Conservation (phyloP, 2,888 invertebrate species). For the Agriotes lineatus region DNA sequence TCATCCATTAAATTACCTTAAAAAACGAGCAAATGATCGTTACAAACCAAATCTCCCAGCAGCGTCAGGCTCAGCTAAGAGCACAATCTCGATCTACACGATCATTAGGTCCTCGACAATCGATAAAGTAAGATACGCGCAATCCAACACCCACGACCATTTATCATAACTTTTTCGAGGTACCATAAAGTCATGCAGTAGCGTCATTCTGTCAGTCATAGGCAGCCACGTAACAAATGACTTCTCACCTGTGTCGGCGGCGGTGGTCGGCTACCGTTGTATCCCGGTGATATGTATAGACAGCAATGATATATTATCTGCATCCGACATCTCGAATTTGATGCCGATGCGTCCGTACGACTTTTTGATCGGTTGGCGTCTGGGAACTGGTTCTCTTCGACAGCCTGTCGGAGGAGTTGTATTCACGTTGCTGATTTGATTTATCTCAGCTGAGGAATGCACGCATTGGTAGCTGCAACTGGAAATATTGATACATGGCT, state of each 20-base stretch:
- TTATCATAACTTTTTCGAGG: conserved; percentile 46
- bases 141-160: conserved; percentile 41
- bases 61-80: no score
- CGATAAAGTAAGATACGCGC: conserved; percentile 7
- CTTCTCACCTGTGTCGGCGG: conserved; percentile 48
- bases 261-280: conserved; percentile 37
- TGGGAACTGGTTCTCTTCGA: conserved; percentile 16
- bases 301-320: conserved; percentile 51
- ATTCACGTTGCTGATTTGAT: no score
- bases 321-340: conserved; percentile 46
- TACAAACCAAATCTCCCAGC: no score
- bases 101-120: conserved; percentile 13
- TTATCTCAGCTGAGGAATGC: no score
- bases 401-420: no score
- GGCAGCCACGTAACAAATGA: conserved; percentile 49
- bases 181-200: conserved; percentile 50
- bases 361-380: conserved; percentile 13
- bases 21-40: no score
- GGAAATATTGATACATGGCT: no score
- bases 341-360: conserved; percentile 14
- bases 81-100: conserved; percentile 9
- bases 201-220: conserved; percentile 58
- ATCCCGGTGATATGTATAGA: conserved; percentile 51
- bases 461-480: no score
- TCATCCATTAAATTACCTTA: no score